These are phyloP conservation scores for Ceriagrion tenellum DNA, from an alignment of 2,888 invertebrate genomes.

Conservation along the genomic window DNA sequence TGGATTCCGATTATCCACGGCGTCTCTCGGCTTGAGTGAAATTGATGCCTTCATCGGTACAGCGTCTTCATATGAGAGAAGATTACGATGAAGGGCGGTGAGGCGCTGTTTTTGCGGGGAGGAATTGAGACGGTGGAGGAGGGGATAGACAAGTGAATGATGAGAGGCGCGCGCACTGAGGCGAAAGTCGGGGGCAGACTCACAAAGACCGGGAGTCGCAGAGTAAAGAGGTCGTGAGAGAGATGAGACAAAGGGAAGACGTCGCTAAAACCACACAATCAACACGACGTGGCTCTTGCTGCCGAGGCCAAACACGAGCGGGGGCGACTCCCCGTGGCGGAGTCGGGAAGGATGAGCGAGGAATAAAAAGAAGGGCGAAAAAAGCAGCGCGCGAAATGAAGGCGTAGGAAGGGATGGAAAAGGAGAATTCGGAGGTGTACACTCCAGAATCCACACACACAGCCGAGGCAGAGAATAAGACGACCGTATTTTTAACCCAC, in stretches of 20 bases:
- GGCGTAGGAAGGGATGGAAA: neutral
- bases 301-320: neutral
- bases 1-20: neutral
- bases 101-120: neutral
- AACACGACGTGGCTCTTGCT: neutral
- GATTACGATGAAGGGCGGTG: neutral
- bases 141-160: neutral
- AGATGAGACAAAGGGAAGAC: neutral
- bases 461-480: neutral
- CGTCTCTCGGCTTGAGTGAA: neutral
- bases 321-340: neutral
- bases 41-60: neutral
- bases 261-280: neutral
- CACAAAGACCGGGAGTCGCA: neutral
- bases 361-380: neutral
- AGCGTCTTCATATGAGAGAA: neutral
- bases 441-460: too few relatives aligned
- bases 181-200: neutral
- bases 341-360: neutral
- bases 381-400: neutral
- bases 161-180: neutral
- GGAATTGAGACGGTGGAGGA: neutral
- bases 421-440: neutral
- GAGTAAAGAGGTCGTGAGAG: too few relatives aligned
- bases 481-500: neutral